These are phyloP conservation scores for Poeciliopsis presidionis DNA, from an alignment of 2,797 vertebrate species.

Conservation along the genomic window DNA sequence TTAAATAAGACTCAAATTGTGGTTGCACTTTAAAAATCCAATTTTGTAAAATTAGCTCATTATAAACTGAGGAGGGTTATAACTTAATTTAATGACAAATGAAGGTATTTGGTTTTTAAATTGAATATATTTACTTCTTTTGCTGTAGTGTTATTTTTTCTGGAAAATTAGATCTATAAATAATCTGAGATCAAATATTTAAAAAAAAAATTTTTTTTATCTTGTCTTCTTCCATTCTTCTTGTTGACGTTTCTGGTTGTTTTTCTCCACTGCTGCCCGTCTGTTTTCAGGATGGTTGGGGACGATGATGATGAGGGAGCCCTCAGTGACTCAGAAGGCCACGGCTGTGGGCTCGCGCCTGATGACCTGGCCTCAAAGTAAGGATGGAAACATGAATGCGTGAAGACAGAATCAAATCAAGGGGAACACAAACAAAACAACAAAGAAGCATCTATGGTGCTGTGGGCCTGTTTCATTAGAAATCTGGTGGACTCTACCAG, in stretches of 20 bases:
- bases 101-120: background rate
- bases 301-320: constrained; percentile 89
- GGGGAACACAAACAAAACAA: background rate
- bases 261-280: background rate
- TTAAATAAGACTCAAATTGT: background rate
- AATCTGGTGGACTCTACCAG: background rate
- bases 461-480: background rate
- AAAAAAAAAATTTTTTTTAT: background rate
- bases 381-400: constrained; percentile 62
- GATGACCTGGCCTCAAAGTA: constrained; percentile 93
- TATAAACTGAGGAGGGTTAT: background rate
- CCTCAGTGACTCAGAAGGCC: constrained; percentile 89
- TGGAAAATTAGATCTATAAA: background rate
- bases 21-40: background rate
- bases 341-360: constrained; percentile 76
- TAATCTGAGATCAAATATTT: background rate
- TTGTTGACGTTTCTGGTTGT: background rate
- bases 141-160: background rate
- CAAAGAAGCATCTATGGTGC: background rate
- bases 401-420: background rate
- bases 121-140: background rate
- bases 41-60: background rate
- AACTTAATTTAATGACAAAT: background rate
- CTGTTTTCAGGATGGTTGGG: constrained; percentile 86
- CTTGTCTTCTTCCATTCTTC: background rate